Evolutionary conservation across 1,140 invertebrate species (phyloP), one percentile per base, ranked within the genome.

Genomic region (Centruroides vittatus): DNA sequence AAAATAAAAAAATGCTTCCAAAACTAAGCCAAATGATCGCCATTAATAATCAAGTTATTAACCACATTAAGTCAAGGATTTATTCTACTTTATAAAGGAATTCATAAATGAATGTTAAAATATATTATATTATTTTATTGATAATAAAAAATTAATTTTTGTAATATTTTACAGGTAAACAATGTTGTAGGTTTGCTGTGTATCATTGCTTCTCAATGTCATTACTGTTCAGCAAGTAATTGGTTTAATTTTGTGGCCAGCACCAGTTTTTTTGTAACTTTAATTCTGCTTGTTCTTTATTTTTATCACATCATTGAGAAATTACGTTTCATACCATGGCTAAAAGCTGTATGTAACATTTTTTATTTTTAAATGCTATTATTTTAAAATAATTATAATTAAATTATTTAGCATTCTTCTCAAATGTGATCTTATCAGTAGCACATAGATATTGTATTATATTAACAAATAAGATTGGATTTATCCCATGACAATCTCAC

Each of bases 231-330:
- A 11, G 65, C 73, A 61, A 78, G 79, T 50, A 77, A 80, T 60
- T 93, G 82, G 81, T 90, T 89, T 72, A 86, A 82, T 70, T 86
- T 87, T 71, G 85, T 93, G 1, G 79, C 88, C 0, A 88, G 88
- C 80, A 81, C 80, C 35, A 89, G 85, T n/a, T 86, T 93, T 69
- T 89, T 88, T 81, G 84, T 87, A 61, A 89, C 86, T 0, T 81
- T 84, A 11, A 84, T 90, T 52, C 73, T 93, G 12, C 79, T 93
- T 13, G 78, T 83, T 0, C 80, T 92, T 59, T 92, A 92, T 73
- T 69, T 90, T 57, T 88, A 93, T 70, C 88, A 93, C 70, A 79
- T 93, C 10, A 78, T 93, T 62, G 86, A 91, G 70, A 88, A 86
- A 71, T 84, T 88, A 67, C 84, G 85, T 70, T 85, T 81, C 72